Base-by-base conservation (phyloP, 2,113 vertebrate species). In the Melanocharis versteri region DNA sequence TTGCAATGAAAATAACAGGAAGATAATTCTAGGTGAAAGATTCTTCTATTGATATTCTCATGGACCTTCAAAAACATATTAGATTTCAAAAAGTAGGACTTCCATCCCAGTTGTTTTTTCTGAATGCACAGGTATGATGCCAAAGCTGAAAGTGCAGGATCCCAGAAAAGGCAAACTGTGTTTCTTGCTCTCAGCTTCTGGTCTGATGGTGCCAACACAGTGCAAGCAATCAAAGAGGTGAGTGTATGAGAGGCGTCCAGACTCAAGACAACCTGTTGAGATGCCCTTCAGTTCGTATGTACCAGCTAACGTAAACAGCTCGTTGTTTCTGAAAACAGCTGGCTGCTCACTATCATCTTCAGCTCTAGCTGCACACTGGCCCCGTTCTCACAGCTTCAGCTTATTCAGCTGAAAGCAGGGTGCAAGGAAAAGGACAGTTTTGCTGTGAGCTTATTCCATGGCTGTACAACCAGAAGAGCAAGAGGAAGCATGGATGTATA, bases 201-300 rank as follows among this genome's bases (percentile, higher is more conserved):
- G 7, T 40, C 44, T 0, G 2, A 28, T 17, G 30, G 40, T 33
- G 7, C 19, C 1, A 1, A 27, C 14, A 28, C 6, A 33, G 12
- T 44, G 21, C 23, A 30, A 77, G 10, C 5, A 62, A 33, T 13
- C 20, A 26, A 40, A 50, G 28, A 51, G 10, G 21, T 44, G 20
- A 88, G 13, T 2, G 13, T 23, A 37, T 15, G 9, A 89, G 31
- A 51, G 11, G 31, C 8, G 13, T 16, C 40, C 70, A 73, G 45
- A 61, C 53, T 31, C 45, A 82, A n/a, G 35, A 40, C 39, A 45
- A 75, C 22, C 37, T 45, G 17, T 9, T 62, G n/a, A 48, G 11
- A 19, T 75, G 26, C 44, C 23, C 35, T 30, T 7, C 12, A 60
- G 42, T 23, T 42, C 12, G 0, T 11, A 26, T 3, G 10, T 2